A percentile compares a stretch with the other conserved stretches of the same genome.
Conservation (phyloP, 2,888 invertebrate species). For the Geophilus truncorum region DNA sequence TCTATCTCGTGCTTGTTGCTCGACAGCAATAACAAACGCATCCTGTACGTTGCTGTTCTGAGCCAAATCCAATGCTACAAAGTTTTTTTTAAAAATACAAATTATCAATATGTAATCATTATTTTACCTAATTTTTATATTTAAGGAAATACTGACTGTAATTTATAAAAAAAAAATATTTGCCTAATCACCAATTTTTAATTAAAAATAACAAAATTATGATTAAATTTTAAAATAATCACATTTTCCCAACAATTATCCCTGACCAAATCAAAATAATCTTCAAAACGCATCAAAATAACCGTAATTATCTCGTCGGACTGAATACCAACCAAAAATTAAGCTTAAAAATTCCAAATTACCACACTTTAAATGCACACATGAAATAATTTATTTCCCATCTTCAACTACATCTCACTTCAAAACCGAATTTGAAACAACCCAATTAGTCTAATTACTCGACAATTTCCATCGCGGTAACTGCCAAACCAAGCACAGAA, state of each 20-base stretch:
- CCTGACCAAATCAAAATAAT: too few species aligned
- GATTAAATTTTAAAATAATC: too few species aligned
- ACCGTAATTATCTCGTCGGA: too few species aligned
- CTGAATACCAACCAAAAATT: too few species aligned
- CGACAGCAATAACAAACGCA: slow-evolving; percentile 97
- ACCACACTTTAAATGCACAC: too few species aligned
- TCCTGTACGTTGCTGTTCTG: slow-evolving; percentile 80
- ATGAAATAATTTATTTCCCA: too few species aligned
- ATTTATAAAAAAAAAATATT: neutral
- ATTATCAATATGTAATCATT: too few species aligned
- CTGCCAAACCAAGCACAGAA: too few species aligned
- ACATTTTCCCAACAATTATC: too few species aligned
- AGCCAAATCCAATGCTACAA: slow-evolving; percentile 76
- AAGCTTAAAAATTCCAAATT: too few species aligned
- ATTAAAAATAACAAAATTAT: neutral
- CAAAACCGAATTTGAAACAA: neutral
- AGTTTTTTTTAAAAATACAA: slow-evolving; percentile 38
- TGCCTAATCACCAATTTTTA: neutral
- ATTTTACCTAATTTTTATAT: neutral
- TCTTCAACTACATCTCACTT: neutral
- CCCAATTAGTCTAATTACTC: neutral
- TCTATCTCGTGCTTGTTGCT: slow-evolving; percentile 85
- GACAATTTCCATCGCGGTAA: neutral
- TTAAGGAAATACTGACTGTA: neutral
- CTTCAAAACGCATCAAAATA: too few species aligned